phyloP scores from a whole-genome alignment of 2,113 vertebrate genomes.

The Saimiri boliviensis region DNA sequence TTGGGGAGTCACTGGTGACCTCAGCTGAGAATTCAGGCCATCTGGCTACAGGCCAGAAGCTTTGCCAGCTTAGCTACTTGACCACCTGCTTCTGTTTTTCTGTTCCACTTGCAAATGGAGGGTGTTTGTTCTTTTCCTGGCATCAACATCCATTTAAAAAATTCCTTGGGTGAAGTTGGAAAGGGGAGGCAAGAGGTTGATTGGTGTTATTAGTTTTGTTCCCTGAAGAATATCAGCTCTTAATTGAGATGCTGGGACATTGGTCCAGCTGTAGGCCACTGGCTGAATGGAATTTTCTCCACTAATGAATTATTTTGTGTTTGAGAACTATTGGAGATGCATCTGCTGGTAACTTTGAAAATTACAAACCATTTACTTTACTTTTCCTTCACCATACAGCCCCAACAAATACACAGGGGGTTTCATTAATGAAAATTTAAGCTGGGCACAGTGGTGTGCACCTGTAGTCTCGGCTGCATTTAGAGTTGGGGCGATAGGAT shows the following conservation, averaged over 20 bases:
- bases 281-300: background rate
- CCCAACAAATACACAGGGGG: background rate
- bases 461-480: background rate
- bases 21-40: constrained; percentile 74
- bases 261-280: background rate
- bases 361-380: background rate
- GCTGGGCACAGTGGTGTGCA: background rate
- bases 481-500: background rate
- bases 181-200: background rate
- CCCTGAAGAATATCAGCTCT: background rate
- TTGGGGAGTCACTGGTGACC: constrained; percentile 51
- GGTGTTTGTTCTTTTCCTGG: constrained; percentile 72
- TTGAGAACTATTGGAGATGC: background rate
- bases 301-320: background rate
- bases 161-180: background rate
- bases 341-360: background rate
- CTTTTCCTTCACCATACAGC: background rate
- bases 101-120: constrained; percentile 70
- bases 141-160: constrained; percentile 27
- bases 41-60: constrained; percentile 68
- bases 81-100: constrained; percentile 83
- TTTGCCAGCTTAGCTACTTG: constrained; percentile 75
- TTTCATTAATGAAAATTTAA: constrained; percentile 9
- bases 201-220: constrained; percentile 22
- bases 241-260: background rate